Evolutionary conservation across 2,113 vertebrate species (phyloP).

Genomic region (Entelurus aequoreus): DNA sequence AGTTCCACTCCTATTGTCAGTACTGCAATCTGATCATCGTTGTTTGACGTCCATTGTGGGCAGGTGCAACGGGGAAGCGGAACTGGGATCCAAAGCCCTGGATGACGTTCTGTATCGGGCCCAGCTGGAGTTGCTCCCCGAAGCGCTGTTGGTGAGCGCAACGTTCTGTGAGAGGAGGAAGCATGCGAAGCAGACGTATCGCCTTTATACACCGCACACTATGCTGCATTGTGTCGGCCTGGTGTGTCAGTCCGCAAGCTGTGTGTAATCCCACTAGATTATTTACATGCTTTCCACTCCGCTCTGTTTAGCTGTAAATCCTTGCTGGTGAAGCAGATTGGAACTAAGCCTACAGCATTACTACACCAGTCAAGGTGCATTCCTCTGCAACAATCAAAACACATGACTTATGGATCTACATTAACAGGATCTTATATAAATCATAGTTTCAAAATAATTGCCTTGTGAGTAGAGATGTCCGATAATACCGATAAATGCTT

Average conservation of each 20-base stretch:
- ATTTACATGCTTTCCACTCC: constrained; percentile 61
- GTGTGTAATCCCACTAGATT: constrained; percentile 61
- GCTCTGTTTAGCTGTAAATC: constrained; percentile 63
- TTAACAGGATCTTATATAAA: background rate
- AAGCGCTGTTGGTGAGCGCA: constrained; percentile 88
- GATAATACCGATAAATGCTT: too few relatives aligned
- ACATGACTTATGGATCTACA: constrained; percentile 6
- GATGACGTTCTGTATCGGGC: constrained; percentile 94
- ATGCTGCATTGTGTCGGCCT: constrained; percentile 49
- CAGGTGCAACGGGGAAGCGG: constrained; percentile 95
- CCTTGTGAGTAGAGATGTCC: too few relatives aligned
- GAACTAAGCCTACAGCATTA: constrained; percentile 43
- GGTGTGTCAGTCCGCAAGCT: constrained; percentile 34
- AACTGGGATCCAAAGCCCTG: constrained; percentile 89
- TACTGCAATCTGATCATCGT: background rate
- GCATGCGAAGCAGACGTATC: constrained; percentile 42
- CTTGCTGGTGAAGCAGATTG: constrained; percentile 54
- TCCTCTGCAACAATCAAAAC: constrained; percentile 28
- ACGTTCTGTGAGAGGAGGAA: background rate
- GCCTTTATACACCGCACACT: constrained; percentile 30
- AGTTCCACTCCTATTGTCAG: too few relatives aligned
- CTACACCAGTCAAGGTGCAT: constrained; percentile 52
- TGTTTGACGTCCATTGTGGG: background rate
- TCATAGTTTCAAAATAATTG: too few relatives aligned
- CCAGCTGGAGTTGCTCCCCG: constrained; percentile 92